These are phyloP conservation scores for Hippoglossus stenolepis DNA, from an alignment of 2,113 vertebrate species.

Conservation along the genomic window DNA sequence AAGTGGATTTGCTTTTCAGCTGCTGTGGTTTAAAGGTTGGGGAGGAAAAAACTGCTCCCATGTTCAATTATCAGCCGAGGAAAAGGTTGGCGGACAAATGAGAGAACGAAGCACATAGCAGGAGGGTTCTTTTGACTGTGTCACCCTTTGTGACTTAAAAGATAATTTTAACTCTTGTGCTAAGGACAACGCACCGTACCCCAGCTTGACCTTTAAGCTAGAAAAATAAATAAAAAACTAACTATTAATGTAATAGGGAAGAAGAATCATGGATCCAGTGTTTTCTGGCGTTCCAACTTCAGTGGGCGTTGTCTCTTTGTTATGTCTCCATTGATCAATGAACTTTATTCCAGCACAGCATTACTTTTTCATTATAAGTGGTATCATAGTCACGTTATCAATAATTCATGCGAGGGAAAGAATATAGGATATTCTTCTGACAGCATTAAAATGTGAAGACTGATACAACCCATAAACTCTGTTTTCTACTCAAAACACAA, in stretches of 20 bases:
- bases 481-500: constrained; percentile 58
- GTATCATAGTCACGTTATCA: constrained; percentile 64
- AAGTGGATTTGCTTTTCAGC: not conserved
- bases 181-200: not conserved
- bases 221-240: not conserved
- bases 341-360: constrained; percentile 39
- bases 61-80: no score
- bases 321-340: constrained; percentile 43
- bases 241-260: not conserved
- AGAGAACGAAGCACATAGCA: not conserved
- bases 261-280: not conserved
- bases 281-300: constrained; percentile 5
- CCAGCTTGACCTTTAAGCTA: not conserved
- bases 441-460: constrained; percentile 56
- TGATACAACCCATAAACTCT: constrained; percentile 58
- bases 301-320: not conserved
- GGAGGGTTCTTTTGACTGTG: constrained; percentile 13
- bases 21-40: not conserved
- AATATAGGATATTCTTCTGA: constrained; percentile 68
- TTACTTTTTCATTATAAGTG: constrained; percentile 71
- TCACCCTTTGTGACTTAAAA: not conserved
- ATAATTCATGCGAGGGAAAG: constrained; percentile 59
- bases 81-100: not conserved
- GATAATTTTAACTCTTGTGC: constrained; percentile 16
- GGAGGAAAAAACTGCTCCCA: not conserved